Base-by-base conservation (phyloP, 1,140 invertebrate genomes). In the Sogatella furcifera region DNA sequence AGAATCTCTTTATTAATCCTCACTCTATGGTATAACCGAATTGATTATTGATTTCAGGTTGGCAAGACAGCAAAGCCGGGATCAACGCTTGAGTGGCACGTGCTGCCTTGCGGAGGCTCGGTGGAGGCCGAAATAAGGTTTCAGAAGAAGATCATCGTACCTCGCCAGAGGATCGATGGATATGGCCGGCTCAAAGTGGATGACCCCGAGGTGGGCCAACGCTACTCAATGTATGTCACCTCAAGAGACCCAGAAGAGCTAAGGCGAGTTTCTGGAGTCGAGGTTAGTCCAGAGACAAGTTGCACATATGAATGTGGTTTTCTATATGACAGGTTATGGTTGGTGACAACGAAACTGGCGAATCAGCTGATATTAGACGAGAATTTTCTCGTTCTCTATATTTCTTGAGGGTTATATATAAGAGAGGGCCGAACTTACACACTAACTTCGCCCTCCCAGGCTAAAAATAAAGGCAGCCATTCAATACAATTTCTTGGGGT, bases 61-160 rank as follows among this genome's bases (percentile, higher is more conserved):
- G 54, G 46, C 15, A n/a, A 31, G 11, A 31, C 15, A 2, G 28
- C 22, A 15, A 55, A 17, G 2, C 11, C 22, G 0, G 21, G 11
- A 4, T 14, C 24, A 14, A 52, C 69, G 31, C 65, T 77, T 46
- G 56, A 67, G 10, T 65, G 76, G 58, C 76, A 73, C 31, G 67
- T 77, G 1, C 73, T 77, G 68, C 72, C 75, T 13, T 78, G 76
- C 66, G 74, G 73, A 6, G 74, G 73, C 17, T 68, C 69, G 10
- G 70, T 75, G 19, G 66, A 72, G 22, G 68, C 71, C 9, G 68
- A 72, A 44, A 60, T 72, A 6, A 61, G 54, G 17, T 44, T 52
- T 14, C 53, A 57, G 14, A 22, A 44, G 14, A 44, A 69, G 24
- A 58, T 57, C 6, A 61, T 73, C 8, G 43, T 69, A 17, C 55